Evolutionary conservation across 2,113 vertebrate genomes (phyloP).

Genomic region (Malurus cyaneus): DNA sequence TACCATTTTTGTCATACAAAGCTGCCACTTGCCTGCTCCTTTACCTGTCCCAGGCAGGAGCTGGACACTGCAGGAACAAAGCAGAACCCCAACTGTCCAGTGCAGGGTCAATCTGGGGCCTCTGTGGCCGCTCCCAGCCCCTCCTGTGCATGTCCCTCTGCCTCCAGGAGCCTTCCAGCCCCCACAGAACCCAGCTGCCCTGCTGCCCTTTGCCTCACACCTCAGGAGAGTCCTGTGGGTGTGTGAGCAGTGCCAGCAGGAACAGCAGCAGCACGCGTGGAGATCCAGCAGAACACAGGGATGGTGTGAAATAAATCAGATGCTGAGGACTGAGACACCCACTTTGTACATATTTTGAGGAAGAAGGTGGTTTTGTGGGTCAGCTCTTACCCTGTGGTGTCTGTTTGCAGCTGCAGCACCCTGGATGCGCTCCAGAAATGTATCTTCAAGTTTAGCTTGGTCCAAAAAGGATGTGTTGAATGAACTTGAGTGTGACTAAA

Average conservation of each 20-base stretch:
- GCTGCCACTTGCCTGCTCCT: background rate
- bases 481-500: background rate
- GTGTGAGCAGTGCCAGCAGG: background rate
- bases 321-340: background rate
- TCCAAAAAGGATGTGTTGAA: background rate
- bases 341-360: background rate
- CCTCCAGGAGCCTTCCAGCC: background rate
- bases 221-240: too few species aligned
- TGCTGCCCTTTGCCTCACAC: background rate
- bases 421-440: background rate
- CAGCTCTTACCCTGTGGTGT: background rate
- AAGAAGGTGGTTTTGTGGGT: background rate
- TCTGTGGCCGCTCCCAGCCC: background rate
- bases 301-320: background rate
- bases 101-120: background rate
- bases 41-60: background rate
- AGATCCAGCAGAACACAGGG: background rate
- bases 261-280: background rate
- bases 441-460: background rate
- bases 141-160: background rate
- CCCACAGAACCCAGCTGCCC: background rate
- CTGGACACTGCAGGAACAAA: background rate
- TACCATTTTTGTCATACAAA: background rate
- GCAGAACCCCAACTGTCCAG: accelerated
- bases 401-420: background rate